A percentile compares a stretch with the other conserved stretches of the same genome.
Evolutionary conservation across 2,113 vertebrate genomes (phyloP).

Genomic region (Pica pica): DNA sequence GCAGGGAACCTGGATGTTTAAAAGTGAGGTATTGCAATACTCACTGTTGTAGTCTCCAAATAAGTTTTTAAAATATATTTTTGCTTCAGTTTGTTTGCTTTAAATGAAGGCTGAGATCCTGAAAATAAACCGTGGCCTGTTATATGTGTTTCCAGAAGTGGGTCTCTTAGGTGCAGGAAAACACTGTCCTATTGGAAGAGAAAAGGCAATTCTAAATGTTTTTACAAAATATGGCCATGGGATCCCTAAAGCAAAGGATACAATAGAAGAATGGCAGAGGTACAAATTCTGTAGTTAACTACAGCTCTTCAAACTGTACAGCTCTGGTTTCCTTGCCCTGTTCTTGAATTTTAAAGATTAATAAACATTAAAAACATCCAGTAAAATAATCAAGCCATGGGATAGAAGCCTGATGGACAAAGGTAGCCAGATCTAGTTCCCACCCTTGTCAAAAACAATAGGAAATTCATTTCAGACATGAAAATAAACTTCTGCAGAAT

Average conservation of each 20-base stretch:
- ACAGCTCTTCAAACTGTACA: not conserved
- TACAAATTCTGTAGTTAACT: not conserved
- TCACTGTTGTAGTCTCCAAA: not conserved
- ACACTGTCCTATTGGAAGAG: not conserved
- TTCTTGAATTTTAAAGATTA: not conserved
- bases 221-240: not conserved
- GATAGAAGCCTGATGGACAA: not conserved
- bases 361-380: not conserved
- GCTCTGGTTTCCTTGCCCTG: not conserved
- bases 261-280: not conserved
- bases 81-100: not conserved
- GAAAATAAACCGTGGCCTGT: not conserved
- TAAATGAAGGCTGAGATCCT: not conserved
- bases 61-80: not conserved
- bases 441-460: slow-evolving; percentile 36
- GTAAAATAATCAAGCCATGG: not conserved
- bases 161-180: not conserved
- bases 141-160: not conserved
- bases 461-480: slow-evolving; percentile 37
- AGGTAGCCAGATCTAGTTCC: not conserved
- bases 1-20: not conserved
- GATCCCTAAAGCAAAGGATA: not conserved
- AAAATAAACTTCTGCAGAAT: slow-evolving; percentile 40
- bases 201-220: not conserved
- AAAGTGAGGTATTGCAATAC: not conserved